Evolutionary conservation across 2,797 vertebrate genomes (phyloP).

Genomic region (Micrastur ruficollis): DNA sequence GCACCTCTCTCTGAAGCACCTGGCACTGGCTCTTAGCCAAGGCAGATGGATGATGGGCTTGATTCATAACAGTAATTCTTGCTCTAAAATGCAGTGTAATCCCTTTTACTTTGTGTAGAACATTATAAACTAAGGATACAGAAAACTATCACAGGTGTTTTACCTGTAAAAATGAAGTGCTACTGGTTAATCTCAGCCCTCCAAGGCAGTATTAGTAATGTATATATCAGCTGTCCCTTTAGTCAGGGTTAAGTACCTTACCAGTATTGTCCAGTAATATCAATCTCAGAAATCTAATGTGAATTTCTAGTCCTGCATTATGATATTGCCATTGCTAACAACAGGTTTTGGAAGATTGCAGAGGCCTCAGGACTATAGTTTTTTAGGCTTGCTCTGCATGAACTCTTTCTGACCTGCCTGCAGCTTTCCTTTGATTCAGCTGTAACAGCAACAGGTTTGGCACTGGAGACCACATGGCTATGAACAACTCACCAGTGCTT

Average conservation of each 20-base stretch:
- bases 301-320: not conserved
- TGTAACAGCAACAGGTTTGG: not conserved
- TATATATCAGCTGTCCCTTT: not conserved
- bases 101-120: not conserved
- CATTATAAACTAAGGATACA: not conserved
- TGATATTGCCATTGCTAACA: not conserved
- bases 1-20: not conserved
- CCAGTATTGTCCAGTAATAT: not conserved
- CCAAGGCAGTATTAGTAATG: not conserved
- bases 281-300: not conserved
- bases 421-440: not conserved
- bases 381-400: not conserved
- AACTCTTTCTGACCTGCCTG: not conserved
- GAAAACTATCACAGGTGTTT: not conserved
- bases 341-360: not conserved
- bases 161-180: not conserved
- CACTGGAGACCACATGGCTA: not conserved
- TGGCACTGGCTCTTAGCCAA: not conserved
- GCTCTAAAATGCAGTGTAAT: not conserved
- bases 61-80: not conserved
- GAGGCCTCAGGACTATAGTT: rapidly evolving
- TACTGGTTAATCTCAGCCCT: not conserved
- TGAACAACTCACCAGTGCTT: not conserved
- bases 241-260: not conserved
- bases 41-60: not conserved